These are phyloP conservation scores for Saxicola maurus DNA, from an alignment of 2,797 vertebrate species.

Conservation along the genomic window DNA sequence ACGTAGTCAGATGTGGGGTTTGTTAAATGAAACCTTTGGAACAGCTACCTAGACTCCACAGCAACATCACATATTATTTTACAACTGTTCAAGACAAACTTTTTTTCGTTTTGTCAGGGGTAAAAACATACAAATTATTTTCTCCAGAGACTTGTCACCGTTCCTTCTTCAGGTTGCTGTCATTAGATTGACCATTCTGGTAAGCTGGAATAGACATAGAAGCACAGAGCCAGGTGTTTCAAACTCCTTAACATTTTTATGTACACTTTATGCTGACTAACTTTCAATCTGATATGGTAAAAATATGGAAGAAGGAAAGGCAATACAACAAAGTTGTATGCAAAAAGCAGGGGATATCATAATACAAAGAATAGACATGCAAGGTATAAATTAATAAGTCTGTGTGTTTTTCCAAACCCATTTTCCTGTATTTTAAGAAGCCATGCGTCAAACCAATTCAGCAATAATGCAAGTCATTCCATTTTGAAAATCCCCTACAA, in stretches of 20 bases:
- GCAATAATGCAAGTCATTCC: not conserved
- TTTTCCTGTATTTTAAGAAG: not conserved
- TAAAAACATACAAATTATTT: not conserved
- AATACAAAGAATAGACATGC: not conserved
- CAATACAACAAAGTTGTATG: not conserved
- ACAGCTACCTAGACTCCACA: not conserved
- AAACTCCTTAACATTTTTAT: not conserved
- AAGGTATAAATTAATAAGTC: not conserved
- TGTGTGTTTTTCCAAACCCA: not conserved
- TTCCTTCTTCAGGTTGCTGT: not conserved
- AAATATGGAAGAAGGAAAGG: not conserved
- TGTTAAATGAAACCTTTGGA: not conserved
- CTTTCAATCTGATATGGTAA: not conserved
- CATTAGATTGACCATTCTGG: not conserved
- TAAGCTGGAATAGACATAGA: not conserved
- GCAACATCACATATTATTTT: not conserved
- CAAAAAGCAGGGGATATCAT: not conserved
- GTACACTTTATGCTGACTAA: not conserved
- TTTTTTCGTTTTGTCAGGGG: not conserved
- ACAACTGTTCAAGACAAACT: not conserved
- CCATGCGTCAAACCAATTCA: not conserved
- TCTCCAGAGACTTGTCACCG: not conserved
- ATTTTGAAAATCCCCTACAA: not conserved
- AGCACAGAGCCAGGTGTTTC: not conserved
- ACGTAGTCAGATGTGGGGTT: not conserved